Percentiles rank a stretch among this genome's conserved stretches.
Conservation (phyloP, 1,140 invertebrate species). For the Zophobas morio region DNA sequence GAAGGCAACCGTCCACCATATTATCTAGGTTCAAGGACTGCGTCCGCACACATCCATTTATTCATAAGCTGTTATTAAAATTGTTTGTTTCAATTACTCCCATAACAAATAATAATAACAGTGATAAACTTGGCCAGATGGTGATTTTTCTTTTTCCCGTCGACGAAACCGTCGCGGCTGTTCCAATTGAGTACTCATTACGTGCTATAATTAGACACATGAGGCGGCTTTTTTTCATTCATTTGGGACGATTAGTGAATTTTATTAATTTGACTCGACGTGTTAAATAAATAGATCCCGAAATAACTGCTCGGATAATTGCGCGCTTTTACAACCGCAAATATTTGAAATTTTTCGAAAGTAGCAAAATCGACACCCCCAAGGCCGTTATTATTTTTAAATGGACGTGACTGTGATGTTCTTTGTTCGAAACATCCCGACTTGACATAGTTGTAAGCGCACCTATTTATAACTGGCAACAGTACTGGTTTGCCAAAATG, state of each 20-base stretch:
- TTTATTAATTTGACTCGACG: conserved; percentile 16
- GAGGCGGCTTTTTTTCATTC: conserved; percentile 16
- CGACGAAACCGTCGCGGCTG: neutral
- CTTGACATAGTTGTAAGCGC: conserved; percentile 6
- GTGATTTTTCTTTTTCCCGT: neutral
- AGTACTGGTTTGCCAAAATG: conserved; percentile 18
- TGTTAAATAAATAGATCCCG: neutral
- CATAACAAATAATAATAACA: conserved; percentile 19
- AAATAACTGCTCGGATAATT: neutral
- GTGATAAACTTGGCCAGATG: conserved; percentile 28
- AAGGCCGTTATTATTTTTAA: conserved; percentile 11
- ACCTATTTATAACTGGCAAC: conserved; percentile 20
- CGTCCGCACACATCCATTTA: conserved; percentile 18
- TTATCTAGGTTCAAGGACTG: conserved; percentile 32
- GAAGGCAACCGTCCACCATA: conserved; percentile 1
- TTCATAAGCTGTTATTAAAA: conserved; percentile 41
- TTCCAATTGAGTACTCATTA: conserved; percentile 12
- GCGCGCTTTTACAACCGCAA: neutral
- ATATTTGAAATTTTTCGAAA: neutral
- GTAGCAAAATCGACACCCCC: neutral
- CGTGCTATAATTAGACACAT: conserved; percentile 13
- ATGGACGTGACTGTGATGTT: neutral
- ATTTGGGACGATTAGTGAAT: conserved; percentile 3
- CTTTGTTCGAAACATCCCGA: neutral
- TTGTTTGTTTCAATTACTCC: conserved; percentile 39